phyloP scores from a whole-genome alignment of 53 echinoderm and acorn worm genomes.

The Crossaster papposus region DNA sequence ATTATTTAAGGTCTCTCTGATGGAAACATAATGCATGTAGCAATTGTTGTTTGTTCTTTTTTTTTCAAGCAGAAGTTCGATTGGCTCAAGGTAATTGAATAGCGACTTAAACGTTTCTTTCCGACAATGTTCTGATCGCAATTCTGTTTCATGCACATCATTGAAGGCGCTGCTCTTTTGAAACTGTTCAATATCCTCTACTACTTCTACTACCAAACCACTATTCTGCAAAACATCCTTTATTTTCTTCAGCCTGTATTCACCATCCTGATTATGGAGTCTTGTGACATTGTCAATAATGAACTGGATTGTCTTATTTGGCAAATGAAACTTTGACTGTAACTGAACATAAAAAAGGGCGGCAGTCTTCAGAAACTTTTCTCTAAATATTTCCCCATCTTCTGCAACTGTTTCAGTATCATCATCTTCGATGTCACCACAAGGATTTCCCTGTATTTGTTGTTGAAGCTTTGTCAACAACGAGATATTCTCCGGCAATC shows the following conservation, averaged over 20 bases:
- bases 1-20: slow-evolving; percentile 49
- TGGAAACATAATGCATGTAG: slow-evolving; percentile 73
- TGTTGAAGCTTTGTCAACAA: neutral
- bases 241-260: slow-evolving; percentile 14
- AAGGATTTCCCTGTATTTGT: neutral
- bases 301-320: slow-evolving; percentile 30
- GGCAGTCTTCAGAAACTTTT: slow-evolving; percentile 20
- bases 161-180: neutral
- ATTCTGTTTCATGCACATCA: slow-evolving; percentile 22
- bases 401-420: slow-evolving; percentile 8
- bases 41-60: slow-evolving; percentile 37
- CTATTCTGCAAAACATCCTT: neutral
- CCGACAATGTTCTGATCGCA: slow-evolving; percentile 34
- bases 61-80: slow-evolving; percentile 52
- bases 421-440: slow-evolving; percentile 29
- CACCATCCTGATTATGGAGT: slow-evolving; percentile 16
- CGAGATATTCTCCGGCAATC: slow-evolving; percentile 27
- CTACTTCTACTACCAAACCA: neutral
- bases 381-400: slow-evolving; percentile 15
- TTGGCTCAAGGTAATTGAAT: slow-evolving; percentile 65
- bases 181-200: slow-evolving; percentile 7
- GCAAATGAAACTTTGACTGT: slow-evolving; percentile 24
- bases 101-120: slow-evolving; percentile 11
- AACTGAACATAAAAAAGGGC: slow-evolving; percentile 23
- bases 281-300: slow-evolving; percentile 15